These are phyloP conservation scores for Scolanthus callimorphus DNA, from an alignment of 92 coral and sea anemone species.

Conservation along the genomic window DNA sequence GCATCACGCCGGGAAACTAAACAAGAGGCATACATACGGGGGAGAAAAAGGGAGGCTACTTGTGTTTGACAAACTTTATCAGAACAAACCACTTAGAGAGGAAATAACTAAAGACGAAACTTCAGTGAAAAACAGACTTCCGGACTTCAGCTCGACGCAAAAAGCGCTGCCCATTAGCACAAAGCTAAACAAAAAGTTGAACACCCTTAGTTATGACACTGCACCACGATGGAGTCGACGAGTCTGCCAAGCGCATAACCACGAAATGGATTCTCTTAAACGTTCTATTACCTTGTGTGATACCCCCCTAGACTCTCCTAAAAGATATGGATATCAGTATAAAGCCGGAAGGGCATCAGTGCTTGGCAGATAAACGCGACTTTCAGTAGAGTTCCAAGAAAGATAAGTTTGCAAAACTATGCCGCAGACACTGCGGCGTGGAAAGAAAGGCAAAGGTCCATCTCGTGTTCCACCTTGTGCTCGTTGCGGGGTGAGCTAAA, in stretches of 20 bases:
- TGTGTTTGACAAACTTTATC: slow-evolving; percentile 8
- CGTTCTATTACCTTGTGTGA: too few species aligned
- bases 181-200: neutral
- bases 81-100: slow-evolving; percentile 10
- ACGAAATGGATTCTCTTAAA: too few species aligned
- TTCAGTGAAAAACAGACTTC: slow-evolving; percentile 11
- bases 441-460: slow-evolving; percentile 20
- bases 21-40: slow-evolving; percentile 1
- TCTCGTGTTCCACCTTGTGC: neutral
- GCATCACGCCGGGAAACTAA: neutral
- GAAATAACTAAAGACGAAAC: slow-evolving; percentile 6
- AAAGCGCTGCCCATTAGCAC: slow-evolving; percentile 3
- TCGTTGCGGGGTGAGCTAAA: too few species aligned
- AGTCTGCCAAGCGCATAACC: too few species aligned
- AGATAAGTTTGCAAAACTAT: slow-evolving; percentile 12
- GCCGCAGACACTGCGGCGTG: slow-evolving; percentile 14
- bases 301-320: too few species aligned
- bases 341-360: neutral
- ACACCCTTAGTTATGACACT: too few species aligned
- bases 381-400: neutral
- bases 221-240: too few species aligned
- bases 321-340: neutral
- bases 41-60: slow-evolving; percentile 1
- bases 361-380: neutral
- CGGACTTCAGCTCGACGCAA: slow-evolving; percentile 15